phyloP scores from a whole-genome alignment of 1,140 invertebrate genomes.

The Drosophila watanabei region DNA sequence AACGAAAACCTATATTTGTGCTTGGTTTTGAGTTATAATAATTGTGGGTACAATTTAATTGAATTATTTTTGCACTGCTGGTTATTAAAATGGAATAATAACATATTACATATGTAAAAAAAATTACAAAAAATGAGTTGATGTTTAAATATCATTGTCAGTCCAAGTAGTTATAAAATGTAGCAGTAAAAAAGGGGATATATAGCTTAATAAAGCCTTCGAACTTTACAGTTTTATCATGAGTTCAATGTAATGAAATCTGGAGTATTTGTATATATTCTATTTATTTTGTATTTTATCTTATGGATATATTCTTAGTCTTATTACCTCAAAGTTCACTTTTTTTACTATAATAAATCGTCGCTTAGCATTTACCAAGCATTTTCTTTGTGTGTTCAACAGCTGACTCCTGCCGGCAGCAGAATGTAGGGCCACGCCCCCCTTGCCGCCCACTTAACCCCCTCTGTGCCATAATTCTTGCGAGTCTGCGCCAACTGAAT shows the following conservation, averaged over 20 bases:
- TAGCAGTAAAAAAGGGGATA: too few species aligned
- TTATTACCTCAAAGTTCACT: not conserved
- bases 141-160: not conserved
- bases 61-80: not conserved
- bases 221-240: too few species aligned
- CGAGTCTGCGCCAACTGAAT: slow-evolving; percentile 69
- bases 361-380: too few species aligned
- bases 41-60: not conserved
- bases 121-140: not conserved
- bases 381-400: slow-evolving; percentile 7
- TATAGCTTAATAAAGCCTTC: too few species aligned
- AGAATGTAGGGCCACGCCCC: slow-evolving; percentile 20
- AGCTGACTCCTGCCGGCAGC: slow-evolving; percentile 48
- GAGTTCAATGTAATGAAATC: too few species aligned
- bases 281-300: too few species aligned
- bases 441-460: slow-evolving; percentile 15
- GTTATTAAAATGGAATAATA: not conserved
- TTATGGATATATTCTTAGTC: too few species aligned
- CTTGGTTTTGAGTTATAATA: not conserved
- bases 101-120: not conserved
- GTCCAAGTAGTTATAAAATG: too few species aligned
- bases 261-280: too few species aligned
- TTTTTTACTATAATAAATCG: not conserved
- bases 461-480: slow-evolving; percentile 47
- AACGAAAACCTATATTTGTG: not conserved